These are phyloP conservation scores for Alligator sinensis DNA, from an alignment of 2,113 vertebrate species.

Conservation along the genomic window DNA sequence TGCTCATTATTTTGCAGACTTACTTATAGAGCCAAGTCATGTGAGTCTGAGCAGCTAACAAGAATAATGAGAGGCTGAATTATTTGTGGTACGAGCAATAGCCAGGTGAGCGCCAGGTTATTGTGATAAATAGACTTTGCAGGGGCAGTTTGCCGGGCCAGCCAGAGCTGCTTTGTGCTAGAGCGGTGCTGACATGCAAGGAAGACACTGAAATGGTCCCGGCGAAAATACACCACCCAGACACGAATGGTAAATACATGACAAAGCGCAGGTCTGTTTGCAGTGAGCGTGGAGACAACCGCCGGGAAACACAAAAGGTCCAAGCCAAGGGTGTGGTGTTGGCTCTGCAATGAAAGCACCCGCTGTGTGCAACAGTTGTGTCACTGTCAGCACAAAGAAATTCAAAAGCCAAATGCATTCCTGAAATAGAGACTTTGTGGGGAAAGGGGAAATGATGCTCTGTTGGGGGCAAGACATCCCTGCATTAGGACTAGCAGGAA, in stretches of 20 bases:
- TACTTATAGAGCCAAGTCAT: neutral
- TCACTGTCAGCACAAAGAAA: neutral
- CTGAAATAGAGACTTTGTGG: too few relatives aligned
- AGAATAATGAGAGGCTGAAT: neutral
- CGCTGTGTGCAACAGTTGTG: neutral
- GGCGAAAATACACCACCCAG: neutral
- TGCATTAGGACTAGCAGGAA: neutral
- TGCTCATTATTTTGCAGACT: neutral
- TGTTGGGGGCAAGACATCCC: neutral
- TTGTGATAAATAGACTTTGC: neutral
- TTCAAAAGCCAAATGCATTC: too few relatives aligned
- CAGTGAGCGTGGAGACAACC: neutral
- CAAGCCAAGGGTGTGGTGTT: neutral
- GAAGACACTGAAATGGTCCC: accelerated
- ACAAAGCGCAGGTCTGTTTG: neutral
- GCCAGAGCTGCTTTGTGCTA: neutral
- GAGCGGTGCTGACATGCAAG: accelerated
- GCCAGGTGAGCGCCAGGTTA: neutral
- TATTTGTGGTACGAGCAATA: neutral
- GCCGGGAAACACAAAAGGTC: neutral
- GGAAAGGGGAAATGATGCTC: neutral
- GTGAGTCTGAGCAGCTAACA: neutral
- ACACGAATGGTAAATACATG: neutral
- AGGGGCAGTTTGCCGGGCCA: neutral
- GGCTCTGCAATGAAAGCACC: neutral